Evolutionary conservation across 2,113 vertebrate genomes (phyloP), one percentile per base, ranked within the genome.

Genomic region (Tinamus guttatus): DNA sequence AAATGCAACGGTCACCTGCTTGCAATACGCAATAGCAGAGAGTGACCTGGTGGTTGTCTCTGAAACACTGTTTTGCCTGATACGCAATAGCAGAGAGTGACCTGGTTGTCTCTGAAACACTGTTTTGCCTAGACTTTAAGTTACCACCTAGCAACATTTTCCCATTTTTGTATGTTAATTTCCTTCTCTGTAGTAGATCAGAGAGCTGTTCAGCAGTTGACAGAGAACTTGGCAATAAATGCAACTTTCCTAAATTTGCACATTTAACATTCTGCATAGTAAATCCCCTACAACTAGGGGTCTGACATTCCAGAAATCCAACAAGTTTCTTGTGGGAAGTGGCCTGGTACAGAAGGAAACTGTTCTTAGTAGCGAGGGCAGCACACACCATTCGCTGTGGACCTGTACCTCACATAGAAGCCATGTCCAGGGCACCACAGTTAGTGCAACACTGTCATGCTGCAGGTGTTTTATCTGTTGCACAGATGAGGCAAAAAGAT

Each of bases 391-490:
- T 69, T 41, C 63, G 59, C 38, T 69, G 24, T 24, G 59, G 32
- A 58, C 34, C 34, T 69, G 60, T 24, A 62, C 67, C 67, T 93
- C 49, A 56, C 15, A 85, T 43, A 34, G 70, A 65, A 89, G 77
- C 28, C 85, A 27, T 0, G 0, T 49, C 49, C 49, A 49, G 49
- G 49, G 49, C 49, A 24, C 21, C 85, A 30, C 0, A 0, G 60
- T 30, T 14, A 70, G 63, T 0, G 0, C 32, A 47, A 36, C 36
- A 4, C 6, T 63, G n/a, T 43, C 78, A 38, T 38, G 49, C 24
- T n/a, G 34, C 4, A 10, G 10, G 7, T 32, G 40, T n/a, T 88
- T 9, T 7, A 28, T 70, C 81, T 5, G 45, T 6, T 51, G 73
- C 21, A 54, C 2, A 14, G 7, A 65, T 15, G 6, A 87, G 32